A percentile compares a stretch with the other conserved stretches of the same genome.
Conservation (phyloP, 1,140 invertebrate genomes). For the Procambarus virginalis region DNA sequence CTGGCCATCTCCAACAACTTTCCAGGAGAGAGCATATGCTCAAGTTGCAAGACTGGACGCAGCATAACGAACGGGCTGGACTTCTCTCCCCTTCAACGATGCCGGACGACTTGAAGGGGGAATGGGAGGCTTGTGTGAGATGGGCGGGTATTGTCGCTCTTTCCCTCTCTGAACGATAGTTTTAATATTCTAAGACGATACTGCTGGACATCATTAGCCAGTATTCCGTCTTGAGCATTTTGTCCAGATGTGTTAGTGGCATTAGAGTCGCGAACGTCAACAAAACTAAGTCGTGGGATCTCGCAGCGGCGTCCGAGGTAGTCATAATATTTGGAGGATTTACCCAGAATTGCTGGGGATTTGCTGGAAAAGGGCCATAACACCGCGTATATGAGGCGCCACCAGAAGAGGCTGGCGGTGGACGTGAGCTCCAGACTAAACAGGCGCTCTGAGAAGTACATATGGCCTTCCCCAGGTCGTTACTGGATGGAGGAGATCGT, state of each 20-base stretch:
- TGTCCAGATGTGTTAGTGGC: constrained; percentile 62
- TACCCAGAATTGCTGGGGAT: constrained; percentile 66
- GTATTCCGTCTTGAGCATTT: constrained; percentile 44
- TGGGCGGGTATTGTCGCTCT: not conserved
- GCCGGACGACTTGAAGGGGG: constrained; percentile 54
- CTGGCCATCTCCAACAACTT: constrained; percentile 66
- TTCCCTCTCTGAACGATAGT: not conserved
- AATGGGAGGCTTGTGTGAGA: constrained; percentile 23
- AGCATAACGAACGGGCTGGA: constrained; percentile 58
- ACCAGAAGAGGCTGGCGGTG: constrained; percentile 66
- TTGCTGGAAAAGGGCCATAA: constrained; percentile 69
- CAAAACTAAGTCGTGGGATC: constrained; percentile 67
- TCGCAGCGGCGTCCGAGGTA: constrained; percentile 64
- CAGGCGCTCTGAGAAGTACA: constrained; percentile 66
- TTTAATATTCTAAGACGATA: not conserved
- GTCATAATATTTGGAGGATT: constrained; percentile 68
- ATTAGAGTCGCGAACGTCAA: constrained; percentile 65
- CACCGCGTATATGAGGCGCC: constrained; percentile 64
- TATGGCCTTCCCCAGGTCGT: constrained; percentile 68
- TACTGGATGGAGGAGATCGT: constrained; percentile 69
- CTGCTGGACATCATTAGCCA: constrained; percentile 39
- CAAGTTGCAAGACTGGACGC: constrained; percentile 64
- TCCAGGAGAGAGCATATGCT: constrained; percentile 64
- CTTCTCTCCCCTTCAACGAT: constrained; percentile 14
- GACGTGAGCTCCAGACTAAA: constrained; percentile 69